Percentiles rank a stretch among this genome's conserved stretches.
These are phyloP conservation scores for Chelonus insularis DNA, from an alignment of 1,140 invertebrate species.

Conservation along the genomic window DNA sequence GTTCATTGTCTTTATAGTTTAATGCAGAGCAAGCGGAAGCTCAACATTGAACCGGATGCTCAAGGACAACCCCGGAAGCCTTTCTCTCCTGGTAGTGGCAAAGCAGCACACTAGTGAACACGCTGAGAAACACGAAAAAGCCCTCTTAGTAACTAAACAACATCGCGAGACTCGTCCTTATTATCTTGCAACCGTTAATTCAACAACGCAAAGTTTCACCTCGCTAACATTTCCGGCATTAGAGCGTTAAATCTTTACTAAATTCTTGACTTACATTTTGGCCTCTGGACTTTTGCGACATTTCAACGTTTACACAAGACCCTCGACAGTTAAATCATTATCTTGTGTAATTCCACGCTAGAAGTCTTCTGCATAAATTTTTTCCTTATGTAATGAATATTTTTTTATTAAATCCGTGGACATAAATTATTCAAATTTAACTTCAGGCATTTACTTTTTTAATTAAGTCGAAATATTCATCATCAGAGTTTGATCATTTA, in stretches of 20 bases:
- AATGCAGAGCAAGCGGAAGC: background rate
- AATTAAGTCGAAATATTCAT: too few relatives aligned
- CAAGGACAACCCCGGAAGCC: slow-evolving; percentile 35
- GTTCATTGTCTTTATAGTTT: too few relatives aligned
- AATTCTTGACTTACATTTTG: background rate
- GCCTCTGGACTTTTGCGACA: slow-evolving; percentile 17
- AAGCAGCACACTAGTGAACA: background rate
- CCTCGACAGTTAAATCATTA: background rate
- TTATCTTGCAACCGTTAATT: slow-evolving; percentile 34
- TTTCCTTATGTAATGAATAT: background rate
- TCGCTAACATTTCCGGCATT: slow-evolving; percentile 21
- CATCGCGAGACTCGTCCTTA: slow-evolving; percentile 33
- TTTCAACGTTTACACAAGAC: slow-evolving; percentile 10
- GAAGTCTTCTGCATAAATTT: background rate
- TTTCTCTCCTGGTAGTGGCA: slow-evolving; percentile 22
- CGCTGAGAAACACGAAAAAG: slow-evolving; percentile 26
- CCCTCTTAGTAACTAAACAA: slow-evolving; percentile 15
- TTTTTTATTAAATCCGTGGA: background rate
- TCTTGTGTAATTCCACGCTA: background rate
- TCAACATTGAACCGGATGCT: slow-evolving; percentile 3
- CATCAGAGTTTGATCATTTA: too few relatives aligned
- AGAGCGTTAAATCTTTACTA: background rate
- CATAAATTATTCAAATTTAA: too few relatives aligned
- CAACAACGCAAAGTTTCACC: slow-evolving; percentile 19
- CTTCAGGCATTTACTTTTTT: too few relatives aligned